Evolutionary conservation across 2,113 vertebrate genomes (phyloP), one percentile per base, ranked within the genome.

Genomic region (Nothoprocta pentlandii): DNA sequence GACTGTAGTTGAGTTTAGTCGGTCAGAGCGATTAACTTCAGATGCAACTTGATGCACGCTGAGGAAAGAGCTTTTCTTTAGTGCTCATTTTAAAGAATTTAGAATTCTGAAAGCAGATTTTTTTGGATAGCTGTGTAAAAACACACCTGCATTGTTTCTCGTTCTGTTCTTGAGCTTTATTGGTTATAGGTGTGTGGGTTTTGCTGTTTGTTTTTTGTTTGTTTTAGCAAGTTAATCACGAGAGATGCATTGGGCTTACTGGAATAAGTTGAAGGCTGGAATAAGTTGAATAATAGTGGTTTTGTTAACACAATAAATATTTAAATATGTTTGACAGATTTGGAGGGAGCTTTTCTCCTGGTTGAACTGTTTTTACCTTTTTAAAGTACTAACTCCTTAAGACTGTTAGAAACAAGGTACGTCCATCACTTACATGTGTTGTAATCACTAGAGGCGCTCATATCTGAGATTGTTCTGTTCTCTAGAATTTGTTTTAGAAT

Each of bases 101-200:
- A 42, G 46, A 82, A 56, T 92, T 95, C 68, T 47, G 68, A 90
- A 97, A 91, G 73, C 36, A 92, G 20, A 28, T 10, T 36, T 88
- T 77, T 15, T 63, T 94, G 32, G 28, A 39, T 73, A 6, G 16
- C 80, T 41, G 63, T 77, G 54, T 87, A 51, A 80, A 89, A 83
- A 87, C n/a, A 71, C 75, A 12, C 67, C 71, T 36, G 10, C 63
- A 67, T 81, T 80, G 26, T 83, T 93, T 39, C 88, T 58, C 34
- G 14, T 90, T 93, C 81, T 86, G 41, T 81, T 81, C 22, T 81
- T 6, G 2, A 8, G 68, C 13, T 1, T 32, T 80, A 20, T 56
- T 89, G 66, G 10, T 34, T 67, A 17, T 14, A 47, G 23, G 68
- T 56, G 25, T 10, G 12, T 62, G n/a, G 80, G 3, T 28, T 54